phyloP scores from a whole-genome alignment of 2,797 vertebrate genomes.

The Betta splendens region DNA sequence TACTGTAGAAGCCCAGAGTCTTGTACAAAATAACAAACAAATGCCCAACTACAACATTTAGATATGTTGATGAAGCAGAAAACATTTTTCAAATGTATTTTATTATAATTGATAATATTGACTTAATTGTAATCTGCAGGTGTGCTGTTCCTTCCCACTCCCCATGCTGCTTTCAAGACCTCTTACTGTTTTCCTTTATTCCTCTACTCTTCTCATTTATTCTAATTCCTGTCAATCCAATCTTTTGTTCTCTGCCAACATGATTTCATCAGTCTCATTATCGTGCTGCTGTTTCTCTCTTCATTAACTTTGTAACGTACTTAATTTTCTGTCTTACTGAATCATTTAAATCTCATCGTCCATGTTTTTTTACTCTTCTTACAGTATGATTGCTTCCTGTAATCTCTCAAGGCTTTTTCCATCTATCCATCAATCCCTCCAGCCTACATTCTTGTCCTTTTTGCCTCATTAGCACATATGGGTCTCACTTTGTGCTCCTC shows the following conservation, averaged over 20 bases:
- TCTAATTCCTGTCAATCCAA: constrained; percentile 22
- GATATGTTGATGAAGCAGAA: no score
- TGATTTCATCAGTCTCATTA: constrained; percentile 2
- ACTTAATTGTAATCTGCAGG: no score
- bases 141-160: constrained; percentile 36
- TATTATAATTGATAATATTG: no score
- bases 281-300: constrained; percentile 5
- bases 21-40: no score
- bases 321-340: background rate
- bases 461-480: constrained; percentile 61
- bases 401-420: background rate
- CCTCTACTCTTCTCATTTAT: constrained; percentile 7
- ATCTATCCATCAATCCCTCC: background rate
- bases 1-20: no score
- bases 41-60: no score
- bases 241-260: constrained; percentile 25
- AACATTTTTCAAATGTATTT: no score
- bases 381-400: background rate
- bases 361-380: background rate
- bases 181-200: constrained; percentile 2
- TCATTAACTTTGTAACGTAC: background rate
- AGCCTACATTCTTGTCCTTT: constrained; percentile 1
- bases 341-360: background rate
- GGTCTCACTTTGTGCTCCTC: constrained; percentile 27
- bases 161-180: constrained; percentile 28